phyloP scores from a whole-genome alignment of 2,797 vertebrate genomes.

The Apogon hyalosoma region DNA sequence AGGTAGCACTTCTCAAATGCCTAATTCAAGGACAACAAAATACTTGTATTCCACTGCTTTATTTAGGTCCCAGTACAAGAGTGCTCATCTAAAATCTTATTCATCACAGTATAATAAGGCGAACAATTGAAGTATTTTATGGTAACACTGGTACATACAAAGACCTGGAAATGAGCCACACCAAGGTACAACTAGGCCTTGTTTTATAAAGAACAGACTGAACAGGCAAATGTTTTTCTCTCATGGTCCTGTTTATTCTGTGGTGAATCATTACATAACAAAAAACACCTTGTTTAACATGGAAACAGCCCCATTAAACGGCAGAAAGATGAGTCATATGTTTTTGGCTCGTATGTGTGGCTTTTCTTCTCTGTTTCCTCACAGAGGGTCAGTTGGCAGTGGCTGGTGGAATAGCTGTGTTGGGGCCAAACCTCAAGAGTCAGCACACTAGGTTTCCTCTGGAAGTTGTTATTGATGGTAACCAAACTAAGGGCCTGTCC shows the following conservation, averaged over 20 bases:
- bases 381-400: constrained; percentile 56
- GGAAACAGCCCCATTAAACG: constrained; percentile 58
- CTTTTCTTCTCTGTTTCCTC: constrained; percentile 70
- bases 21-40: too few species aligned
- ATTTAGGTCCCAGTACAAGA: too few species aligned
- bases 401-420: constrained; percentile 61
- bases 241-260: constrained; percentile 45
- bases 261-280: constrained; percentile 59
- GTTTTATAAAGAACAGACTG: constrained; percentile 44
- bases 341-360: constrained; percentile 54
- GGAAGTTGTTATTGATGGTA: constrained; percentile 41
- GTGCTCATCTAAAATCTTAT: too few species aligned
- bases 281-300: constrained; percentile 47
- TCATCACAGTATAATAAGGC: too few species aligned
- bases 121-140: too few species aligned
- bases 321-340: constrained; percentile 73
- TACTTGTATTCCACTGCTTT: too few species aligned
- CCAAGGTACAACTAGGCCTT: constrained; percentile 41
- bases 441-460: constrained; percentile 46
- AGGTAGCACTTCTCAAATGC: too few species aligned
- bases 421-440: constrained; percentile 49
- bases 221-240: constrained; percentile 34
- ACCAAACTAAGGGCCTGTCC: constrained; percentile 41
- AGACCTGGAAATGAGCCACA: constrained; percentile 20
- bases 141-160: constrained; percentile 1